Evolutionary conservation across 2,797 vertebrate genomes (phyloP).

Genomic region (Thalassophryne amazonica): DNA sequence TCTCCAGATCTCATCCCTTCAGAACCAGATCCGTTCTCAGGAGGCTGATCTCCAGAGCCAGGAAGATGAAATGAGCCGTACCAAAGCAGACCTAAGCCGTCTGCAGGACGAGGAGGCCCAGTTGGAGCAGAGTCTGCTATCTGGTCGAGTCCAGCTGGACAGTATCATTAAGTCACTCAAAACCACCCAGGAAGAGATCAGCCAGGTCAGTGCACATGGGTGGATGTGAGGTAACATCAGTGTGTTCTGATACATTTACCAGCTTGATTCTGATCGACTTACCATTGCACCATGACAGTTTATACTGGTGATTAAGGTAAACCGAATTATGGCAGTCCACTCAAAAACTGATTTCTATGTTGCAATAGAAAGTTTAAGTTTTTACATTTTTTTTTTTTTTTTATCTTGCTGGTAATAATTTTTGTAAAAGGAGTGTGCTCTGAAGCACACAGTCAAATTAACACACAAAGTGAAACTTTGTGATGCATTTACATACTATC

Average conservation of each 20-base stretch:
- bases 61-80: slow-evolving; percentile 87
- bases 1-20: slow-evolving; percentile 89
- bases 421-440: neutral
- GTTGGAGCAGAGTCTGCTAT: slow-evolving; percentile 89
- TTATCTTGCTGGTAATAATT: neutral
- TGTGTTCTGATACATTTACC: neutral
- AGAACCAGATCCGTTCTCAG: slow-evolving; percentile 90
- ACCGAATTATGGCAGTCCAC: no score
- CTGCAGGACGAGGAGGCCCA: slow-evolving; percentile 92
- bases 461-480: slow-evolving; percentile 5
- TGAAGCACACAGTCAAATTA: neutral
- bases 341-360: neutral
- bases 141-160: slow-evolving; percentile 89
- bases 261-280: neutral
- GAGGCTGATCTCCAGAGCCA: slow-evolving; percentile 87
- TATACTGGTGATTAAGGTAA: no score
- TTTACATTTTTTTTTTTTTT: neutral
- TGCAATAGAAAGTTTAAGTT: neutral
- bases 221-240: neutral
- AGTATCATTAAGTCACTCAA: slow-evolving; percentile 91
- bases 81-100: slow-evolving; percentile 85
- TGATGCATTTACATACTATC: neutral
- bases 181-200: slow-evolving; percentile 94
- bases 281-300: neutral
- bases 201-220: slow-evolving; percentile 80